Percentiles rank a stretch among this genome's conserved stretches.
phyloP scores from a whole-genome alignment of 2,113 vertebrate genomes.

The Nothocercus julius region DNA sequence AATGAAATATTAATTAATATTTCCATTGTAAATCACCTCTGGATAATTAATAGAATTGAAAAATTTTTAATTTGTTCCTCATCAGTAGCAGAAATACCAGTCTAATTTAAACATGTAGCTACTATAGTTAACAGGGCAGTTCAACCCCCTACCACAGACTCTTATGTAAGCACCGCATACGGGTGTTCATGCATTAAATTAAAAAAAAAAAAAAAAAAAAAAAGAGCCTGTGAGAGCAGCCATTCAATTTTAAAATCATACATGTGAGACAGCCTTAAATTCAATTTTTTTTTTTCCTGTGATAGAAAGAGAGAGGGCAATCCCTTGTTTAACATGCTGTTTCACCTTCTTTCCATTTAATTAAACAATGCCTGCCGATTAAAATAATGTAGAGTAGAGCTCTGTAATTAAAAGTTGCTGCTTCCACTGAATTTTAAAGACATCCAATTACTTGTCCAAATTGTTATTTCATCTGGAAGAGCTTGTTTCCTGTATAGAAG shows the following conservation, averaged over 20 bases:
- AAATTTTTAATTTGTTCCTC: background rate
- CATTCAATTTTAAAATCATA: background rate
- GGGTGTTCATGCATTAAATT: background rate
- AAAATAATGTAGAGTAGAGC: background rate
- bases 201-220: too few relatives aligned
- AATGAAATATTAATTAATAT: slow-evolving; percentile 52
- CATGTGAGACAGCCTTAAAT: background rate
- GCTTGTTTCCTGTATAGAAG: background rate
- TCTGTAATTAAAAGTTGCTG: slow-evolving; percentile 29
- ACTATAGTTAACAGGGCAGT: background rate
- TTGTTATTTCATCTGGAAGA: slow-evolving; percentile 1
- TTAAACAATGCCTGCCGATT: background rate
- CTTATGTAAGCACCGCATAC: background rate
- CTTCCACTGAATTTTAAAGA: slow-evolving; percentile 41
- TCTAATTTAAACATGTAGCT: background rate
- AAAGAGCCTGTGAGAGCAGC: background rate
- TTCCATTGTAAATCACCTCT: slow-evolving; percentile 12
- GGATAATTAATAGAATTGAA: slow-evolving; percentile 1
- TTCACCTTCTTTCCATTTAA: background rate
- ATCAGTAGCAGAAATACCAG: background rate
- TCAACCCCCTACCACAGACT: background rate
- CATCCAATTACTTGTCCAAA: slow-evolving; percentile 8
- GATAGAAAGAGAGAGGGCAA: background rate
- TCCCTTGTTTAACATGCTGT: background rate
- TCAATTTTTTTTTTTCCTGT: background rate